Conservation (phyloP, 2,113 vertebrate species). For the Osmerus mordax region DNA sequence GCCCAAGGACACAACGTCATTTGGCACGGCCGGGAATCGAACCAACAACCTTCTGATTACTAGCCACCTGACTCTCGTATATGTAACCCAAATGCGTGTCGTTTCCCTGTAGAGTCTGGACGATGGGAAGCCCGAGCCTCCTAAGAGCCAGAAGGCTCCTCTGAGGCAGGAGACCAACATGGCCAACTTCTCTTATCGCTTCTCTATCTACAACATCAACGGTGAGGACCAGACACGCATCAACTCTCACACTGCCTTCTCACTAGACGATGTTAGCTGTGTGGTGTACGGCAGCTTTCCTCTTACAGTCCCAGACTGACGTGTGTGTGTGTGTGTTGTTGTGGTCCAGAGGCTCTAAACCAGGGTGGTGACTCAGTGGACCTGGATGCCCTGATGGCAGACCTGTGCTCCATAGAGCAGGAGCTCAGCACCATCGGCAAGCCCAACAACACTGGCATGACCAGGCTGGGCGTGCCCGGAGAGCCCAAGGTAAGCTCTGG, state of each 20-base stretch:
- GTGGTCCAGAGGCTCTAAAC: constrained; percentile 88
- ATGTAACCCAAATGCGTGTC: not conserved
- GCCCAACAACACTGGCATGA: constrained; percentile 69
- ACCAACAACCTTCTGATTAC: too few species aligned
- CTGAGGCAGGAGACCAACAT: constrained; percentile 94
- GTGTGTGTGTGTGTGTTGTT: constrained; percentile 38
- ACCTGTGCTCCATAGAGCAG: constrained; percentile 96
- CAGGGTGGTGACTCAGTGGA: constrained; percentile 94
- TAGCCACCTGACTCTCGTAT: too few species aligned
- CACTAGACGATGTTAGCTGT: too few species aligned
- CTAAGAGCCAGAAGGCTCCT: constrained; percentile 83
- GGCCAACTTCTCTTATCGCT: constrained; percentile 97
- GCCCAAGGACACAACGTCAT: too few species aligned
- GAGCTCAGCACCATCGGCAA: constrained; percentile 89
- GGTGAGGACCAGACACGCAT: constrained; percentile 62
- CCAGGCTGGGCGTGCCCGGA: constrained; percentile 70
- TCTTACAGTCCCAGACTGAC: not conserved
- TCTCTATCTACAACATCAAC: constrained; percentile 98
- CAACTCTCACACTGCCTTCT: too few species aligned
- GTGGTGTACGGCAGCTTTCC: not conserved
- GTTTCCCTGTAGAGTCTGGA: constrained; percentile 81
- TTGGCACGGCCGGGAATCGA: too few species aligned
- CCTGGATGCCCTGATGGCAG: constrained; percentile 95
- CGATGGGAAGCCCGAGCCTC: constrained; percentile 78
- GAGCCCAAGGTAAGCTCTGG: constrained; percentile 63